These are phyloP conservation scores for Brachionus manjavacas DNA, from an alignment of 1,140 invertebrate genomes.

Conservation along the genomic window DNA sequence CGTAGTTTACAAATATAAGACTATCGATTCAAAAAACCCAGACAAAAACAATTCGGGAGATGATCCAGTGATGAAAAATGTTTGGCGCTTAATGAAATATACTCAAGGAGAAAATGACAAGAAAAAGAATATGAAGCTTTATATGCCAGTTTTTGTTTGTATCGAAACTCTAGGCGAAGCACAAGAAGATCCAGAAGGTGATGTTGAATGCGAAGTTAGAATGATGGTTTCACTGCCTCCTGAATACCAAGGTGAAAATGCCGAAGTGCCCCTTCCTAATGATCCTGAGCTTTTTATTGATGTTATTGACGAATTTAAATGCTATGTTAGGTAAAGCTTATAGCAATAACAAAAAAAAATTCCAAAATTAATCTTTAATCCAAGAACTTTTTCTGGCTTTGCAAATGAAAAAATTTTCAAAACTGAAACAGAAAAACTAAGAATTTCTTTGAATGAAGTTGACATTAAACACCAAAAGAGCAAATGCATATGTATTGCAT, in stretches of 20 bases:
- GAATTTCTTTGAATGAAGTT: background rate
- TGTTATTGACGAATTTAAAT: slow-evolving; percentile 24
- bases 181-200: background rate
- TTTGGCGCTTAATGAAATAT: slow-evolving; percentile 39
- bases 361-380: background rate
- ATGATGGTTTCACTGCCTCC: slow-evolving; percentile 30
- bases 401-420: slow-evolving; percentile 22
- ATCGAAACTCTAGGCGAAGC: background rate
- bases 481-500: slow-evolving; percentile 36
- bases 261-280: background rate
- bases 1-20: slow-evolving; percentile 18
- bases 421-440: slow-evolving; percentile 24
- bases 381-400: slow-evolving; percentile 26
- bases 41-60: background rate
- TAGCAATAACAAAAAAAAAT: background rate
- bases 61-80: slow-evolving; percentile 38
- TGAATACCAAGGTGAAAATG: slow-evolving; percentile 2
- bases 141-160: slow-evolving; percentile 40
- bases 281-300: slow-evolving; percentile 21
- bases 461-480: background rate
- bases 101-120: slow-evolving; percentile 40
- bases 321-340: background rate
- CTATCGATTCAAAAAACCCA: background rate
- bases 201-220: slow-evolving; percentile 10
- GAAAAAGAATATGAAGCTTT: slow-evolving; percentile 36